Evolutionary conservation across 2,797 vertebrate genomes (phyloP).

Genomic region (Poecilia wingei): DNA sequence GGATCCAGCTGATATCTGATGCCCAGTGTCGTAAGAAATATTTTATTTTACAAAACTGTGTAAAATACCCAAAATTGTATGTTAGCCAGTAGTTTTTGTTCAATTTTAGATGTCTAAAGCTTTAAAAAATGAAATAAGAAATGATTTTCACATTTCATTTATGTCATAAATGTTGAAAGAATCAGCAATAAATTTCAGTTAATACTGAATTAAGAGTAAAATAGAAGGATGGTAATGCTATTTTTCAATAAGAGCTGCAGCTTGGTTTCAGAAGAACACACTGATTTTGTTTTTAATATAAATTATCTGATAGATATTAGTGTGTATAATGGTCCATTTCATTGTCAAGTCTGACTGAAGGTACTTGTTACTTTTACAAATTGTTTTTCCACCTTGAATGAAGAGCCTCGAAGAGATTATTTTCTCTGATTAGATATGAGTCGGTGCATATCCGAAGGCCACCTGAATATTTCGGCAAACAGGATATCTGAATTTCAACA

Average conservation of each 20-base stretch:
- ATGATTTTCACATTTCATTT: neutral
- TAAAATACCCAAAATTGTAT: neutral
- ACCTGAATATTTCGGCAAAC: neutral
- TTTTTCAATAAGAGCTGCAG: neutral
- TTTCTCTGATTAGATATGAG: neutral
- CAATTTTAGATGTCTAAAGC: neutral
- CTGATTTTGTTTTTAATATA: neutral
- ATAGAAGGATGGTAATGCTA: neutral
- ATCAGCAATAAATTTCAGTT: constrained; percentile 22
- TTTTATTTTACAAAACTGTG: neutral
- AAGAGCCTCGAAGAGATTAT: neutral
- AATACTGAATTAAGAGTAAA: constrained; percentile 25
- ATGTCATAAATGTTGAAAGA: constrained; percentile 12
- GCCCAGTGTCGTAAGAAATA: neutral
- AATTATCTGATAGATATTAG: neutral
- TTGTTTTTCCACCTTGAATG: neutral
- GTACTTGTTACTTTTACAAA: neutral
- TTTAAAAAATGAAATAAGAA: constrained; percentile 11
- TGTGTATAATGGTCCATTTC: neutral
- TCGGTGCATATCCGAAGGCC: neutral
- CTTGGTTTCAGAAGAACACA: neutral
- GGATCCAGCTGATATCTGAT: neutral
- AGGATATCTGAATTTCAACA: constrained; percentile 6
- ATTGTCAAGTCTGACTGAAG: neutral
- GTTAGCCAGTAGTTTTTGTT: neutral